phyloP scores from a whole-genome alignment of 2,797 vertebrate genomes.

The Sphaeramia orbicularis region DNA sequence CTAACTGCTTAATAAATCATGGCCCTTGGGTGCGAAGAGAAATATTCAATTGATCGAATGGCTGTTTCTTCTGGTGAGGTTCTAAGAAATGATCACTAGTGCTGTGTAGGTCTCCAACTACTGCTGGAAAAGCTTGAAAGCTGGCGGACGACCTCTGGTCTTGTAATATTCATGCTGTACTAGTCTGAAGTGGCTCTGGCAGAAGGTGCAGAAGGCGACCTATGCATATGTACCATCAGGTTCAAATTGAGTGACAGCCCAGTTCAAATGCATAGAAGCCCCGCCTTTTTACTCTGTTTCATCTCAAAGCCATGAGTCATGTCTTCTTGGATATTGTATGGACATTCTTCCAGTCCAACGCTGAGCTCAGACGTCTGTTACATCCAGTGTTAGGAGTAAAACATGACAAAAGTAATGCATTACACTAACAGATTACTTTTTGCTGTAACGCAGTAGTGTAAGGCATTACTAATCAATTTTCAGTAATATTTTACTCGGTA shows the following conservation, averaged over 20 bases:
- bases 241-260: conserved; percentile 13
- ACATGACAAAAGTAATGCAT: no score
- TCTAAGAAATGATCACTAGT: no score
- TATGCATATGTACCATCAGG: background rate
- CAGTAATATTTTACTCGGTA: no score
- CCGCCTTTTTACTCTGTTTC: background rate
- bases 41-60: background rate
- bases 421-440: no score
- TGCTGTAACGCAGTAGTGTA: no score
- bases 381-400: no score
- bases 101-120: background rate
- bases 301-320: background rate
- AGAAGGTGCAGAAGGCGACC: background rate
- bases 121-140: no score
- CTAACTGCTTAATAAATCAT: conserved; percentile 47
- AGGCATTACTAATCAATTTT: no score
- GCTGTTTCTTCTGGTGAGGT: no score
- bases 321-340: conserved; percentile 1
- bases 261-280: background rate
- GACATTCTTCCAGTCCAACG: conserved; percentile 16
- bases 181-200: background rate
- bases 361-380: conserved; percentile 22
- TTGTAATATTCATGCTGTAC: conserved; percentile 1
- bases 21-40: conserved; percentile 26
- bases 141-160: background rate